Evolutionary conservation across 1,140 invertebrate genomes (phyloP).

Genomic region (Elymnias hypermnestra): DNA sequence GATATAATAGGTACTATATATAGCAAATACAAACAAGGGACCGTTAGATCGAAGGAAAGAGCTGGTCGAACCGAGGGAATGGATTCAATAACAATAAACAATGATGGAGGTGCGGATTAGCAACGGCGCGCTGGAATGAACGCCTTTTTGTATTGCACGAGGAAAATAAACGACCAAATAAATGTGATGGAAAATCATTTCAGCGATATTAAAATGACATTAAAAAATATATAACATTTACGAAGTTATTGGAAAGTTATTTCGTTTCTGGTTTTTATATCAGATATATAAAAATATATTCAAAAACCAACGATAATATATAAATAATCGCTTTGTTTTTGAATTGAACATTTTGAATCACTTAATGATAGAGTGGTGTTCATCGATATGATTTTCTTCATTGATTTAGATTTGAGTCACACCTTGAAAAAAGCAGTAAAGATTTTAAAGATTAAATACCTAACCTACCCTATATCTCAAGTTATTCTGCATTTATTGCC

Average conservation of each 20-base stretch:
- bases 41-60: conserved; percentile 27
- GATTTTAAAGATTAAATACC: too few relatives aligned
- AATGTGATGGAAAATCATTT: neutral
- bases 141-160: conserved; percentile 20
- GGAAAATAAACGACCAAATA: conserved; percentile 18
- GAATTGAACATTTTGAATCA: too few relatives aligned
- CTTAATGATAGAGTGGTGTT: too few relatives aligned
- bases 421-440: too few relatives aligned
- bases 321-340: too few relatives aligned
- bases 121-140: conserved; percentile 8
- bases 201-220: neutral
- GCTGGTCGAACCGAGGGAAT: conserved; percentile 31
- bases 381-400: too few relatives aligned
- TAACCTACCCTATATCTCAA: too few relatives aligned
- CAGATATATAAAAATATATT: neutral
- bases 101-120: conserved; percentile 36
- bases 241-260: neutral
- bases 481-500: too few relatives aligned
- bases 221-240: neutral
- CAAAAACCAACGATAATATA: too few relatives aligned
- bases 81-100: conserved; percentile 61
- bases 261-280: too few relatives aligned
- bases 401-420: too few relatives aligned
- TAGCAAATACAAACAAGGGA: conserved; percentile 53
- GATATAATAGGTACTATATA: too few relatives aligned